Percentiles rank a stretch among this genome's conserved stretches.
Conservation (phyloP, 2,113 vertebrate genomes). For the Sinocyclocheilus grahami region DNA sequence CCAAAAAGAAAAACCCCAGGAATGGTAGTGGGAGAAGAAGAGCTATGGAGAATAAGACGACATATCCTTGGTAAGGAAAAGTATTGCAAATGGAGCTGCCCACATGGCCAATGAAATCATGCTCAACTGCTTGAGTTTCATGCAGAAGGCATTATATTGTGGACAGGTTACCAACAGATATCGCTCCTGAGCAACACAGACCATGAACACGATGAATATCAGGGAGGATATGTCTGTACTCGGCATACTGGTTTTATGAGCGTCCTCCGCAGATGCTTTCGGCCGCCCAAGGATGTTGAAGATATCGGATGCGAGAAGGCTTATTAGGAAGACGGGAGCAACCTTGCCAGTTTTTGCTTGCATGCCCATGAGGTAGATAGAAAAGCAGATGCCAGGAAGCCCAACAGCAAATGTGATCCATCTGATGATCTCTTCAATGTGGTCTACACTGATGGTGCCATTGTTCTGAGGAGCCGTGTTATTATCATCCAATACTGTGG, state of each 20-base stretch:
- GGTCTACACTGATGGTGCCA: not conserved
- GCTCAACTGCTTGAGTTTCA: constrained; percentile 43
- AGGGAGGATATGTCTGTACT: constrained; percentile 50
- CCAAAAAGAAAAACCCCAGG: constrained; percentile 67
- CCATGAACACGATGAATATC: constrained; percentile 68
- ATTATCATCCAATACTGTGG: constrained; percentile 45
- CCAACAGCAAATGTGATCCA: constrained; percentile 65
- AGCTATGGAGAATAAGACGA: constrained; percentile 57
- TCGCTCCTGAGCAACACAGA: constrained; percentile 67
- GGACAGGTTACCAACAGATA: constrained; percentile 65
- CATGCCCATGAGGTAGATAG: constrained; percentile 67
- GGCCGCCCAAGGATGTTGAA: constrained; percentile 66
- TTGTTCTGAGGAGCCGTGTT: not conserved
- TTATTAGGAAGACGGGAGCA: constrained; percentile 66
- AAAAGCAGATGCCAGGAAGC: constrained; percentile 66
- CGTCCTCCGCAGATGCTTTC: accelerated
- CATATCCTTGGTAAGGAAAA: constrained; percentile 55
- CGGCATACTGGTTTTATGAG: not conserved
- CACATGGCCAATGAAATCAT: constrained; percentile 50
- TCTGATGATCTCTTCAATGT: constrained; percentile 59
- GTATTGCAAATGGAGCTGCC: constrained; percentile 52
- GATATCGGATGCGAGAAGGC: constrained; percentile 69
- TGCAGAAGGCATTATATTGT: constrained; percentile 53
- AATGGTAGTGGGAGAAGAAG: constrained; percentile 68
- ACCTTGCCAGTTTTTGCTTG: constrained; percentile 60